Evolutionary conservation across 2,888 invertebrate species (phyloP).

Genomic region (Drosophila macrospina): DNA sequence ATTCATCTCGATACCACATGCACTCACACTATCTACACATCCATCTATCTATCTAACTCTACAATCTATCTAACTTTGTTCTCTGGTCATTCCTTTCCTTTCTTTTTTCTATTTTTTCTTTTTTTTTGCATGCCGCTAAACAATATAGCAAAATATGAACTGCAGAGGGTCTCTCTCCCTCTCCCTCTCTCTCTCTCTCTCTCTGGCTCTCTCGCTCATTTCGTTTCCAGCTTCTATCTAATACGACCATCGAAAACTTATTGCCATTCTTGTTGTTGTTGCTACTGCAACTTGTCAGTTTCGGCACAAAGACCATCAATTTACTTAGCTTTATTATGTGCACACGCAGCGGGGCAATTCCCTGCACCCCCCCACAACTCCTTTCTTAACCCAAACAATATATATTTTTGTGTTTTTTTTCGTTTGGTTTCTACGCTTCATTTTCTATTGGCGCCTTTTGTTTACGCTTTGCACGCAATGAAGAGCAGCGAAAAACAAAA

Average conservation of each 20-base stretch:
- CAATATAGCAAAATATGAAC: slow-evolving; percentile 51
- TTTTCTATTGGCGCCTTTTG: slow-evolving; percentile 61
- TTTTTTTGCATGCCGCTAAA: slow-evolving; percentile 29
- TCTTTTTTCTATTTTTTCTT: slow-evolving; percentile 12
- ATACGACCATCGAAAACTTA: slow-evolving; percentile 73
- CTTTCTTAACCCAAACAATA: not conserved
- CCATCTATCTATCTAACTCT: slow-evolving; percentile 46
- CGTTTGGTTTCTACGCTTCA: slow-evolving; percentile 18
- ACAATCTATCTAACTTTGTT: slow-evolving; percentile 48
- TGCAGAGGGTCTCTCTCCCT: slow-evolving; percentile 16
- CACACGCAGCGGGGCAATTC: slow-evolving; percentile 68
- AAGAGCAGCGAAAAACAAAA: slow-evolving; percentile 32
- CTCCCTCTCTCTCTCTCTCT: not conserved
- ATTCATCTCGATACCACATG: slow-evolving; percentile 40
- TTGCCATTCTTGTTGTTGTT: slow-evolving; percentile 42
- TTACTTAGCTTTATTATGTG: slow-evolving; percentile 81
- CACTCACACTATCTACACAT: slow-evolving; percentile 35
- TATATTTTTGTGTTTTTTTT: slow-evolving; percentile 1
- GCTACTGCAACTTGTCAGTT: slow-evolving; percentile 78
- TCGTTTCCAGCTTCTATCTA: slow-evolving; percentile 47
- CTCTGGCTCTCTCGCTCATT: slow-evolving; percentile 4
- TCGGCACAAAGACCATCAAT: slow-evolving; percentile 80
- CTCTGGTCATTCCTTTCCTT: slow-evolving; percentile 13
- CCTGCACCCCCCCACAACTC: too few relatives aligned
- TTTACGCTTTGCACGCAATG: slow-evolving; percentile 80